Evolutionary conservation across 2,797 vertebrate genomes (phyloP), one percentile per base, ranked within the genome.

Genomic region (Ibycter americanus): DNA sequence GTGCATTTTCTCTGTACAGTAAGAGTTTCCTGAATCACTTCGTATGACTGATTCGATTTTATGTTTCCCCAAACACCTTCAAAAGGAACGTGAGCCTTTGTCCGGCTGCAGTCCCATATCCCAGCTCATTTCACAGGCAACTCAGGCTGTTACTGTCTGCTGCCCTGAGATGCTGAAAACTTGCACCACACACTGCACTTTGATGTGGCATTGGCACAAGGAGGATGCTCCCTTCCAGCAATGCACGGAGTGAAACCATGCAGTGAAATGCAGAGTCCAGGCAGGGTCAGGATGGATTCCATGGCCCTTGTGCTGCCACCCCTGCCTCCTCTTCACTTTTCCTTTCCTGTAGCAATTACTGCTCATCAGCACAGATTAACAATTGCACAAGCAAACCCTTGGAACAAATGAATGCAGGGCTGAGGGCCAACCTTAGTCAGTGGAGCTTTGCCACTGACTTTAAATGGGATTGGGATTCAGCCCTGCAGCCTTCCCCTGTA

Each of bases 181-280:
- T 56, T 32, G 66, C 91, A 52, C 21, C 56, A 44, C 80, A 22
- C 70, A 0, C 52, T 79, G 80, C 80, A 3, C 90, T 97, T 96
- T 96, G 95, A 96, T 94, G 95, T 93, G 92, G 93, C 91, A 11
- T 73, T 95, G 92, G 95, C 94, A 94, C 20, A 9, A 42, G 81
- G 67, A 92, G 78, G 93, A 23, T 85, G 83, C 46, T 95, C 40
- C 91, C 91, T 86, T 96, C 70, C 74, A 79, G 94, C 93, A 40
- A 55, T 1, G 44, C 54, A 25, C 25, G 5, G 26, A 52, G 38
- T 52, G 61, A 89, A 94, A 59, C 72, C 68, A 4, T 21, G 40
- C 83, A 31, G 67, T 7, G 71, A 80, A 90, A 63, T 3, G 38
- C 72, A 2, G 8, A 74, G 86, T 52, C 89, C 89, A 27, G 78